Percentiles rank a stretch among this genome's conserved stretches.
These are phyloP conservation scores for Tyrannus savana DNA, from an alignment of 2,113 vertebrate genomes.

Conservation along the genomic window DNA sequence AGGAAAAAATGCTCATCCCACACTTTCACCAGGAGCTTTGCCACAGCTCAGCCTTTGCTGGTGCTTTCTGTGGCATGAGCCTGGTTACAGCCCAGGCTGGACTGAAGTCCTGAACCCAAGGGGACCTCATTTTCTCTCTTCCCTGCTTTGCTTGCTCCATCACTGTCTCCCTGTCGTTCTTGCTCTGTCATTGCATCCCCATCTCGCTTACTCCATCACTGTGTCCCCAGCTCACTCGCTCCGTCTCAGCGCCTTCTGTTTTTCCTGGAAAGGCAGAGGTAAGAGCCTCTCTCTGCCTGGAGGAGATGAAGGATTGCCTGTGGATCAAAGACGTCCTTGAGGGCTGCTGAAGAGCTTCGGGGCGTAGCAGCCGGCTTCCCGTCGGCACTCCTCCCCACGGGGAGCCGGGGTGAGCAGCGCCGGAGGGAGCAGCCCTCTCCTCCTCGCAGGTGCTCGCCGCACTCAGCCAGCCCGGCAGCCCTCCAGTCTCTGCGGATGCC, in stretches of 20 bases:
- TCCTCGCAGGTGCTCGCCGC: not conserved
- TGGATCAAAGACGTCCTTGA: not conserved
- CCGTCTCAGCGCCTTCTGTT: not conserved
- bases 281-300: not conserved
- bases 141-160: not conserved
- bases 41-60: not conserved
- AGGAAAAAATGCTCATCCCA: not conserved
- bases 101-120: not conserved
- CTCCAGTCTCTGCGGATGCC: not conserved
- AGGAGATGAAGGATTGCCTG: slow-evolving; percentile 2
- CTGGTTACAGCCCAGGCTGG: not conserved
- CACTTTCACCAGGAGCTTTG: not conserved
- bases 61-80: not conserved
- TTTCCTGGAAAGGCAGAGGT: not conserved
- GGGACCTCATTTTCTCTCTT: not conserved
- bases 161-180: fast-evolving
- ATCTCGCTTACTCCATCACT: fast-evolving
- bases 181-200: not conserved
- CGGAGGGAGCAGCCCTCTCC: not conserved
- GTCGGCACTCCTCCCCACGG: not conserved
- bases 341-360: slow-evolving; percentile 1
- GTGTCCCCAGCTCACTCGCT: not conserved
- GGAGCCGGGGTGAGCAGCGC: not conserved
- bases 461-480: not conserved
- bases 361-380: not conserved